phyloP scores from a whole-genome alignment of 2,113 vertebrate genomes.

The Podiceps cristatus region DNA sequence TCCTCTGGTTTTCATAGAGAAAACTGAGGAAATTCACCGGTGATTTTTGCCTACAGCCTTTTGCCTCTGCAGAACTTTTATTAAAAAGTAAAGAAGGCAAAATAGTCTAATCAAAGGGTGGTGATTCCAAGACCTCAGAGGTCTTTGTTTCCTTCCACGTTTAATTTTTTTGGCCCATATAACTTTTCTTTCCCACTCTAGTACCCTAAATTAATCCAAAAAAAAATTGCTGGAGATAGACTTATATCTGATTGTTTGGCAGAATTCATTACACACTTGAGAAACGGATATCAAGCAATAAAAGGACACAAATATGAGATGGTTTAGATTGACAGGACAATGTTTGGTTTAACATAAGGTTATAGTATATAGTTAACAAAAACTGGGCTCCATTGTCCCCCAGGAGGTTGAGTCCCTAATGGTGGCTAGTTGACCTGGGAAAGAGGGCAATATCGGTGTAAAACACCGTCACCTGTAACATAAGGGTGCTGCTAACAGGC shows the following conservation, averaged over 20 bases:
- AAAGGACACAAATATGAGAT: neutral
- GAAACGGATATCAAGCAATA: constrained; percentile 19
- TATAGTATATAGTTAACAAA: neutral
- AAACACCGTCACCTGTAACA: neutral
- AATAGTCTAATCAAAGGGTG: neutral
- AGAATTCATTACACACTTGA: constrained; percentile 51
- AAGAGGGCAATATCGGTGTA: neutral
- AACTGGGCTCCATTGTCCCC: neutral
- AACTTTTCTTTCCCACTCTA: constrained; percentile 67
- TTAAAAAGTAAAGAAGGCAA: neutral
- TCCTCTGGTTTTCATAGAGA: neutral
- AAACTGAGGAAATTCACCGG: neutral
- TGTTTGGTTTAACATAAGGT: neutral
- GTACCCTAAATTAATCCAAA: constrained; percentile 68
- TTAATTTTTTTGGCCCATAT: constrained; percentile 55
- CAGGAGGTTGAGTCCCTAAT: neutral
- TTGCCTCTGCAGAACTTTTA: neutral
- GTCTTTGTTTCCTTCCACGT: constrained; percentile 58
- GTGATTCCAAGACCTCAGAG: constrained; percentile 27
- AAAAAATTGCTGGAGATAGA: constrained; percentile 10
- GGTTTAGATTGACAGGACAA: neutral
- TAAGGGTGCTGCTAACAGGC: neutral
- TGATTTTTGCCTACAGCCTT: neutral
- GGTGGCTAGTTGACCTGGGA: neutral
- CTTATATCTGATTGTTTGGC: constrained; percentile 55